A percentile compares a stretch with the other conserved stretches of the same genome.
Conservation (phyloP, 1,140 invertebrate genomes). For the Rhyacophila brunnea region DNA sequence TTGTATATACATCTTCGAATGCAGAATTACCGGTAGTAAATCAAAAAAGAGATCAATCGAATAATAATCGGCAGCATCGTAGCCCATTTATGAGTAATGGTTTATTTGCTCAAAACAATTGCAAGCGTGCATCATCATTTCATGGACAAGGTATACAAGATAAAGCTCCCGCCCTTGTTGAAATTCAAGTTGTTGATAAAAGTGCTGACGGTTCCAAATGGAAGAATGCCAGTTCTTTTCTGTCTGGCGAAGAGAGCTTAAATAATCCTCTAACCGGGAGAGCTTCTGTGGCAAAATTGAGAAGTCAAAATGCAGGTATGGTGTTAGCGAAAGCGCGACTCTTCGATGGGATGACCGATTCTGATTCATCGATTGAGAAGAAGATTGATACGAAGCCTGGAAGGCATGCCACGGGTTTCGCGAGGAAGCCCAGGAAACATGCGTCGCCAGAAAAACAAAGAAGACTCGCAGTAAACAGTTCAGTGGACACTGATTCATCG, state of each 20-base stretch:
- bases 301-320: constrained; percentile 67
- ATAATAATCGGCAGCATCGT: constrained; percentile 7
- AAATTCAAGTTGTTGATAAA: constrained; percentile 6
- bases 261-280: constrained; percentile 43
- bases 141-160: constrained; percentile 18
- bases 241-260: constrained; percentile 16
- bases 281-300: constrained; percentile 61
- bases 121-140: constrained; percentile 29
- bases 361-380: constrained; percentile 30
- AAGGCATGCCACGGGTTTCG: constrained; percentile 20
- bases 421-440: constrained; percentile 29
- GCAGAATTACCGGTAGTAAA: not conserved
- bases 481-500: constrained; percentile 15
- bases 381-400: constrained; percentile 12
- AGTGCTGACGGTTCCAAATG: constrained; percentile 8
- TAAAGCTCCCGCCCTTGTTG: constrained; percentile 7
- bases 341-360: constrained; percentile 56
- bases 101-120: too few relatives aligned
- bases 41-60: not conserved
- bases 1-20: constrained; percentile 6
- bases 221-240: constrained; percentile 24
- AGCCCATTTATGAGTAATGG: not conserved
- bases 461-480: constrained; percentile 3
- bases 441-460: constrained; percentile 4
- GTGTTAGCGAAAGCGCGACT: constrained; percentile 65